Base-by-base conservation (phyloP, 1,140 invertebrate species). In the Acromyrmex heyeri region DNA sequence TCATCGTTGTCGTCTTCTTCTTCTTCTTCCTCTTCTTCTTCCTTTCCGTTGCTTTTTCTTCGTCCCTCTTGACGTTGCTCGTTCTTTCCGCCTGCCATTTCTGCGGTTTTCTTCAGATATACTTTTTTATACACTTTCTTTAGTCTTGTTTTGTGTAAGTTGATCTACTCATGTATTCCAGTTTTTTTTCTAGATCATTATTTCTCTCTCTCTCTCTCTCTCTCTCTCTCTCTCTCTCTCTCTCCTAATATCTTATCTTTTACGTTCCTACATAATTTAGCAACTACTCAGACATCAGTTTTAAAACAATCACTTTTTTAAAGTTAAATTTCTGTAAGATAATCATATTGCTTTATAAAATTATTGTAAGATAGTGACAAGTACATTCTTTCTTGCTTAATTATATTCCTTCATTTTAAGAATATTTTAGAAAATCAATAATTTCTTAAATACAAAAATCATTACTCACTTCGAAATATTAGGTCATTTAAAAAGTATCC, bases 61-160 rank as follows among this genome's bases (percentile, higher is more conserved):
- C 53, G 14, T 61, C 8, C 21, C 30, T 30, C 38, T 55, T 27
- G 24, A 44, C 18, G 12, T 21, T 53, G 1, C 34, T 5, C 24
- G 70, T 18, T 61, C 34, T 55, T 61, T 59, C 24, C 21, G 10
- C 53, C 21, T 34, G 30, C 14, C 69, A 61, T 79, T 82, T 76
- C 44, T 86, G 78, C 34, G 65, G 50, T 81, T 81, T 81, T 81
- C 65, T 72, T 72, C 10, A 55, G 21, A n/a, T 55, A 14, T 21
- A 16, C 16, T 10, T 69, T 50, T 69, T 53, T 34, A 3, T 12
- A 4, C 12, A 44, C 21, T 24, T 55, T 24, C 18, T 55, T 65
- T 38, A n/a, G 48, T 55, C 24, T 69, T 48, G 16, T 81, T 81
- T 81, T 44, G 18, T 10, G 48, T 48, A 38, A 81, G 10, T 24